These are phyloP conservation scores for Tinea trinotella DNA, from an alignment of 2,888 invertebrate species.

Conservation along the genomic window DNA sequence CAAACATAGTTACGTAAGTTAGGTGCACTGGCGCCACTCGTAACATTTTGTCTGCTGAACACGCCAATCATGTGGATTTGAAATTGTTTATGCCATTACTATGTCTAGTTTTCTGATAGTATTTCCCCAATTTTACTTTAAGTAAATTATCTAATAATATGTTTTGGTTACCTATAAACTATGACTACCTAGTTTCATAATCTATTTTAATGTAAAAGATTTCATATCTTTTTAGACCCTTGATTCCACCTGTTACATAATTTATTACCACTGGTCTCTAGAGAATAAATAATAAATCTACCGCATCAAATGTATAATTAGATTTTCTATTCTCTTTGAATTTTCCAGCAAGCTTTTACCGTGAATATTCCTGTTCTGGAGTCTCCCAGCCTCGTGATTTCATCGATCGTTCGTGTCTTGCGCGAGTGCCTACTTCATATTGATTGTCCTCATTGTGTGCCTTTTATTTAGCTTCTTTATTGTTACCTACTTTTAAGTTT, in stretches of 20 bases:
- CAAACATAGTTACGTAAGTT: conserved; percentile 29
- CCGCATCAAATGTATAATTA: background rate
- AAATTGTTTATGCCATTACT: background rate
- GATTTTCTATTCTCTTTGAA: background rate
- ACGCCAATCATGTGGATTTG: conserved; percentile 1
- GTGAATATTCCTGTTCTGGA: background rate
- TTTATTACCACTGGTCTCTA: background rate
- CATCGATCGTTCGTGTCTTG: conserved; percentile 4
- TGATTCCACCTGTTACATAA: background rate
- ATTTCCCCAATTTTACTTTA: background rate
- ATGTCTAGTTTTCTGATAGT: background rate
- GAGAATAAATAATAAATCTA: conserved; percentile 1
- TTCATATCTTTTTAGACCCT: background rate
- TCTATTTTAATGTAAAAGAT: background rate
- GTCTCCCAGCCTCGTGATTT: background rate
- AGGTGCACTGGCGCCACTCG: conserved; percentile 35
- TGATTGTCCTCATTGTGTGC: conserved; percentile 5
- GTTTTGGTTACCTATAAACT: background rate
- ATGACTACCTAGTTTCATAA: background rate
- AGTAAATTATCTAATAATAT: background rate
- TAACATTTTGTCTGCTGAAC: conserved; percentile 13
- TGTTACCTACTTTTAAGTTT: background rate
- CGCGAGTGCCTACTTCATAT: conserved; percentile 10
- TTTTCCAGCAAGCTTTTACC: background rate
- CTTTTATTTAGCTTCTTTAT: background rate